These are phyloP conservation scores for Anolis apletophallus DNA, from an alignment of 2,797 vertebrate species.

Conservation along the genomic window DNA sequence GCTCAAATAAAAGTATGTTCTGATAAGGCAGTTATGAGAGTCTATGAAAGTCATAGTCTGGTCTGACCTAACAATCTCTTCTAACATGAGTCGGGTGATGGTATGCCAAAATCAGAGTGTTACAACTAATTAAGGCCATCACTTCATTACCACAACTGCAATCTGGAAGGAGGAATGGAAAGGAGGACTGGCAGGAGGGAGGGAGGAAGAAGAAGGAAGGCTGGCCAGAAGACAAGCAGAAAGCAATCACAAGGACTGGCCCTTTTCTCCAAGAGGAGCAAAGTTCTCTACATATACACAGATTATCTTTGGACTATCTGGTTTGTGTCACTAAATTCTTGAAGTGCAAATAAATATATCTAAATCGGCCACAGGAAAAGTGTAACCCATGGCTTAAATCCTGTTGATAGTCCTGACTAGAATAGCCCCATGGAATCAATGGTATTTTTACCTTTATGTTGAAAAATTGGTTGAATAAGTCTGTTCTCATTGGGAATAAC, in stretches of 20 bases:
- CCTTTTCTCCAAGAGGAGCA: neutral
- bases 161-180: neutral
- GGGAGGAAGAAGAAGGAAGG: neutral
- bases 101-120: neutral
- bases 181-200: neutral
- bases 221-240: neutral
- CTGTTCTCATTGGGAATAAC: no score
- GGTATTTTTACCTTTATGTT: no score
- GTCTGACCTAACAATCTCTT: no score
- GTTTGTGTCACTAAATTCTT: neutral
- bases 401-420: no score
- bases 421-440: no score
- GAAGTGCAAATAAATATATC: neutral
- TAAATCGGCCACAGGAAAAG: no score
- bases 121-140: neutral
- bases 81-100: neutral
- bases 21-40: neutral
- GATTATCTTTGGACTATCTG: neutral
- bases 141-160: neutral
- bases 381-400: no score
- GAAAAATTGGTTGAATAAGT: no score
- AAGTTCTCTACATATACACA: neutral
- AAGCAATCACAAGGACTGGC: neutral
- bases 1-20: neutral
- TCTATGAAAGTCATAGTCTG: neutral